Conservation (phyloP, 2,113 vertebrate genomes). For the Hemiscyllium ocellatum region DNA sequence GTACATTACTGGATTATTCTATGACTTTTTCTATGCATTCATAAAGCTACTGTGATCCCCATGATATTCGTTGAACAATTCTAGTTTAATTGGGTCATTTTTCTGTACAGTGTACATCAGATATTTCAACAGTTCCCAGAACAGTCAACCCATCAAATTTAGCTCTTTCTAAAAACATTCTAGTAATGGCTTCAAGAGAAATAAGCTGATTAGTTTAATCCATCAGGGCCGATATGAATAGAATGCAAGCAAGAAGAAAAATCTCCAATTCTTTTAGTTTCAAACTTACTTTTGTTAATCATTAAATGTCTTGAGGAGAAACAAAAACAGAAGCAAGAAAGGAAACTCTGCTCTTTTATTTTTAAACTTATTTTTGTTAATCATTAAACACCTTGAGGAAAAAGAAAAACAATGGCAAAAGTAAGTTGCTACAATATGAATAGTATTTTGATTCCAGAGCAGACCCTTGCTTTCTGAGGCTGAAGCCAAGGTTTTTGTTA, state of each 20-base stretch:
- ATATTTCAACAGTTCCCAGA: constrained; percentile 5
- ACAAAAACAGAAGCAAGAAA: not conserved
- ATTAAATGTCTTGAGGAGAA: not conserved
- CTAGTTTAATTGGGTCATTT: not conserved
- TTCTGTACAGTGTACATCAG: too few relatives aligned
- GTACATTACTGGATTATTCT: not conserved
- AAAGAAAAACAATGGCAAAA: not conserved
- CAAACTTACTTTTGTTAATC: not conserved
- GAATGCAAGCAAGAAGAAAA: not conserved
- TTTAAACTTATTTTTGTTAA: too few relatives aligned
- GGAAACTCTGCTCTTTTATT: too few relatives aligned
- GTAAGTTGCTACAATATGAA: not conserved
- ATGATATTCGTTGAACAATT: not conserved
- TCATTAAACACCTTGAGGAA: too few relatives aligned
- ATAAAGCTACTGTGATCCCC: not conserved
- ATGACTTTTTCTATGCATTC: not conserved
- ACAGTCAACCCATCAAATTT: not conserved
- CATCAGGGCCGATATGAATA: not conserved
- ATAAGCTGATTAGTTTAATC: not conserved
- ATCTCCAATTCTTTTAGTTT: not conserved
- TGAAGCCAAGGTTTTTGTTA: not conserved
- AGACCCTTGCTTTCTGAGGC: not conserved
- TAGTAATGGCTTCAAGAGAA: not conserved
- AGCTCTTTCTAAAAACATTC: not conserved
- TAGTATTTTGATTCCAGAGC: not conserved